phyloP scores from a whole-genome alignment of 2,888 invertebrate genomes.

The Pterostichus madidus region DNA sequence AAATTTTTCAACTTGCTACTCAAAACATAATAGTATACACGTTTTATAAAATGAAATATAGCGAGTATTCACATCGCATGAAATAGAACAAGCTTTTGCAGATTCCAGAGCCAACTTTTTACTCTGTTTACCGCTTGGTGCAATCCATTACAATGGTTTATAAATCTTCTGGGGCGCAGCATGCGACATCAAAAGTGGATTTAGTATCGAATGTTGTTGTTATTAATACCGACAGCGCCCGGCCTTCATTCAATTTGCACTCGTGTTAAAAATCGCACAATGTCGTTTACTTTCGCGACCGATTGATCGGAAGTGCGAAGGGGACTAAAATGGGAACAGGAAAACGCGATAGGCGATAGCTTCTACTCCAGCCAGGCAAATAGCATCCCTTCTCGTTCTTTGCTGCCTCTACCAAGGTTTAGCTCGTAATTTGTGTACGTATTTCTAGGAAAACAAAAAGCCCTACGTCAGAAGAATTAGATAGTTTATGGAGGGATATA shows the following conservation, averaged over 20 bases:
- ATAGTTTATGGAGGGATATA: no score
- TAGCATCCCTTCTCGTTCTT: slow-evolving; percentile 25
- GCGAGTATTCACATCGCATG: not conserved
- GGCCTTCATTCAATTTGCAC: slow-evolving; percentile 39
- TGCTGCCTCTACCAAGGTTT: not conserved
- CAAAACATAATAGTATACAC: slow-evolving; percentile 7
- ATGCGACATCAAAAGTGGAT: slow-evolving; percentile 24
- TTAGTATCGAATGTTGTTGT: slow-evolving; percentile 36
- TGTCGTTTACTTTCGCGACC: slow-evolving; percentile 32
- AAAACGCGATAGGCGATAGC: slow-evolving; percentile 37
- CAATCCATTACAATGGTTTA: slow-evolving; percentile 17
- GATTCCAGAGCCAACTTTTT: not conserved
- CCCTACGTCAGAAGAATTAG: no score
- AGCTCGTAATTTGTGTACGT: not conserved
- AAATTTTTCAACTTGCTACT: not conserved
- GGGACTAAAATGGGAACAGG: slow-evolving; percentile 22
- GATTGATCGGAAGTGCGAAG: slow-evolving; percentile 38
- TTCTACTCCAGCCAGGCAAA: not conserved
- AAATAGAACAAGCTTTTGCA: not conserved
- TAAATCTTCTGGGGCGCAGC: not conserved
- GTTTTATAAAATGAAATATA: slow-evolving; percentile 23
- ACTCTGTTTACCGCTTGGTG: not conserved
- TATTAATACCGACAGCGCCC: slow-evolving; percentile 11
- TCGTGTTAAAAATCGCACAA: slow-evolving; percentile 37
- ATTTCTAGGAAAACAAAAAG: slow-evolving; percentile 2